Evolutionary conservation across 2,888 invertebrate genomes (phyloP).

Genomic region (Phania funesta): DNA sequence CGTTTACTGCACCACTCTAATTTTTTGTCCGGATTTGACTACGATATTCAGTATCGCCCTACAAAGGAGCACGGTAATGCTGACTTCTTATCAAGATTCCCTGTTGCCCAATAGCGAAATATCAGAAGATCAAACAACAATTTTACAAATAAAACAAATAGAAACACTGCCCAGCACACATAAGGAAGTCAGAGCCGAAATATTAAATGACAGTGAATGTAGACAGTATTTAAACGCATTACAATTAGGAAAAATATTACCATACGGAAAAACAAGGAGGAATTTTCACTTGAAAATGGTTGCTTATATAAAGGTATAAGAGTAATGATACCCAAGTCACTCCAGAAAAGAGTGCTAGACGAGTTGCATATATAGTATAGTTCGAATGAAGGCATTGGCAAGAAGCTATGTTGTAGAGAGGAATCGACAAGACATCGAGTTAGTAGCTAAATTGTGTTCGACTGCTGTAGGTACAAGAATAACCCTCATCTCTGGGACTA

Average conservation of each 20-base stretch:
- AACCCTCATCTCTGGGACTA: not conserved
- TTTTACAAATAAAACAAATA: slow-evolving; percentile 10
- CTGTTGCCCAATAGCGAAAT: slow-evolving; percentile 9
- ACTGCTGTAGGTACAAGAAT: not conserved
- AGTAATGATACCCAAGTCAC: slow-evolving; percentile 46
- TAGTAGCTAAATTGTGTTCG: slow-evolving; percentile 28
- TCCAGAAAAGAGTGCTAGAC: too few relatives aligned
- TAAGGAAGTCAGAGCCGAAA: slow-evolving; percentile 1
- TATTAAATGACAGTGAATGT: not conserved
- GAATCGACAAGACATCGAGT: slow-evolving; percentile 42
- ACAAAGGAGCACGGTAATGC: slow-evolving; percentile 50
- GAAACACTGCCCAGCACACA: slow-evolving; percentile 17
- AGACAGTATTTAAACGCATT: not conserved
- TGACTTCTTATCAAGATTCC: slow-evolving; percentile 65
- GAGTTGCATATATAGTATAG: slow-evolving; percentile 31
- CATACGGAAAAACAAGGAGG: not conserved
- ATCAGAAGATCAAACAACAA: not conserved
- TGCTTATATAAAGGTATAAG: slow-evolving; percentile 42
- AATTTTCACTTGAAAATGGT: slow-evolving; percentile 28
- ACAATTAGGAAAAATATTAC: not conserved
- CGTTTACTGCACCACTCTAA: slow-evolving; percentile 54
- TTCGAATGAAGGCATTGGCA: slow-evolving; percentile 44
- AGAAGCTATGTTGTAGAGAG: slow-evolving; percentile 42
- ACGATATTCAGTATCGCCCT: slow-evolving; percentile 45
- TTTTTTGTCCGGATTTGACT: too few relatives aligned